phyloP scores from a whole-genome alignment of 1,140 invertebrate genomes.

The Melipona quadrifasciata region DNA sequence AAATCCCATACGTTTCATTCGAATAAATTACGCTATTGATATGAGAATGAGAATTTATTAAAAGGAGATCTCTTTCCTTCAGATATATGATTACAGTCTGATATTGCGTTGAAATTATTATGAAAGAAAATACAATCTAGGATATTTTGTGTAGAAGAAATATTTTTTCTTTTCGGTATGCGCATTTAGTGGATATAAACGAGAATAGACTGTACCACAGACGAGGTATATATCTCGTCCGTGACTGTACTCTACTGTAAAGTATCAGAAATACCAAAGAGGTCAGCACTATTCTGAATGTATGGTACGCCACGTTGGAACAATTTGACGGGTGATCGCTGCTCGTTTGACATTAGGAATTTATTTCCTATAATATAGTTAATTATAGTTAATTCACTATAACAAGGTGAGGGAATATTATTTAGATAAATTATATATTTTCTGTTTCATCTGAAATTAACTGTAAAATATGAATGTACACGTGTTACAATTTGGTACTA shows the following conservation, averaged over 20 bases:
- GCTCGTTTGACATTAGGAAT: slow-evolving; percentile 67
- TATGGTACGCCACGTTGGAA: slow-evolving; percentile 80
- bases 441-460: background rate
- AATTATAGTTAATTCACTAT: slow-evolving; percentile 37
- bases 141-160: background rate
- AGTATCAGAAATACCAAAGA: slow-evolving; percentile 30
- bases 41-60: background rate
- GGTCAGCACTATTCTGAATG: slow-evolving; percentile 46
- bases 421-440: background rate
- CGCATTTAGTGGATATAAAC: background rate
- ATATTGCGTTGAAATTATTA: background rate
- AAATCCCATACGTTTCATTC: background rate
- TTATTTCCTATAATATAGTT: slow-evolving; percentile 62
- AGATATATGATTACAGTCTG: background rate
- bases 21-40: background rate
- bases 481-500: slow-evolving; percentile 28
- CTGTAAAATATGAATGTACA: background rate
- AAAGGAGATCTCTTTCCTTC: background rate
- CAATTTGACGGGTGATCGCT: slow-evolving; percentile 75
- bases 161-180: background rate
- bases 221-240: too few species aligned
- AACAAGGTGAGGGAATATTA: slow-evolving; percentile 61
- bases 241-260: background rate
- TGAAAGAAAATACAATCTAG: background rate
- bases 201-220: background rate